Evolutionary conservation across 2,888 invertebrate species (phyloP).

Genomic region (Galeopsomyia nigrocyanea): DNA sequence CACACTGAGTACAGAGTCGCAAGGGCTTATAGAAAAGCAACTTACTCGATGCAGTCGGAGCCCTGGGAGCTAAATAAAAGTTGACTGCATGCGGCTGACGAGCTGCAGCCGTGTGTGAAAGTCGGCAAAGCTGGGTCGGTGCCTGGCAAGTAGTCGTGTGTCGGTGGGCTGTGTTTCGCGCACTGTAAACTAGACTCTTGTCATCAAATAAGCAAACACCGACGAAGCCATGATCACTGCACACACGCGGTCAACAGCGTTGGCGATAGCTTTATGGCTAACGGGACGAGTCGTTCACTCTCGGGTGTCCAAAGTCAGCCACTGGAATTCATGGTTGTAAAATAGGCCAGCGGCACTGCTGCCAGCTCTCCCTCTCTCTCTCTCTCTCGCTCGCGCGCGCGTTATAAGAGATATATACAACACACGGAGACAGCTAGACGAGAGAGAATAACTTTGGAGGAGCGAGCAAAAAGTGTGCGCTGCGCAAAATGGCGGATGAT

Average conservation of each 20-base stretch:
- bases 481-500: conserved; percentile 60
- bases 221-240: no score
- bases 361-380: background rate
- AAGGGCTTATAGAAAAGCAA: conserved; percentile 9
- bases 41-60: conserved; percentile 54
- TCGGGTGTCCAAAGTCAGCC: conserved; percentile 28
- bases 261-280: background rate
- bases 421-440: conserved; percentile 21
- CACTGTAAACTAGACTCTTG: conserved; percentile 17
- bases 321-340: conserved; percentile 51
- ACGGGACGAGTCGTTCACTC: background rate
- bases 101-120: conserved; percentile 1
- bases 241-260: background rate
- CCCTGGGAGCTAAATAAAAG: conserved; percentile 38
- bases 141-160: background rate
- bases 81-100: conserved; percentile 18
- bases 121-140: conserved; percentile 33
- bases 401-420: conserved; percentile 7
- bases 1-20: background rate
- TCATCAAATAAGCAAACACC: conserved; percentile 19
- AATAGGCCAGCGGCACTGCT: conserved; percentile 52
- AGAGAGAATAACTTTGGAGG: conserved; percentile 51
- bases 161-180: no score
- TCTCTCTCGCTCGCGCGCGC: background rate
- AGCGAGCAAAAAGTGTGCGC: background rate